Evolutionary conservation across 1,140 invertebrate species (phyloP), one percentile per base, ranked within the genome.

Genomic region (Caenorhabditis latens): DNA sequence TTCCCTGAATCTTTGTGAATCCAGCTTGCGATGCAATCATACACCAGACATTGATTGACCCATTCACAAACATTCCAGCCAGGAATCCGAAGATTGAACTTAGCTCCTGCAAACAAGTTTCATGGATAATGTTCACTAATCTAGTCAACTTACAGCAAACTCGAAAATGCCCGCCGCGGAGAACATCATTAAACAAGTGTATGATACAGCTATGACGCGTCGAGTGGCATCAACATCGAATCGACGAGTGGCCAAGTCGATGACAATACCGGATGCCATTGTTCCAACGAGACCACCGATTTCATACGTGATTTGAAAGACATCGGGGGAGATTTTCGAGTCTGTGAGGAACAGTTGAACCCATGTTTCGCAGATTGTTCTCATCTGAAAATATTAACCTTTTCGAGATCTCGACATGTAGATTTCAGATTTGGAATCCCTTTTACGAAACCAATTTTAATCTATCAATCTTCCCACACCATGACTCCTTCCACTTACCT

Each of bases 121-220:
- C 9, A 71, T n/a, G n/a, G n/a, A 40, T 71, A 16, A 71, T 7
- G 8, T 46, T 32, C 19, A 14, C 14, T 6, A n/a, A 24, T 32
- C 61, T 42, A 46, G 16, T 43, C 2, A 16, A 46, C 65, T 71
- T 42, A 71, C 71, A 42, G 71, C 71, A 24, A 79, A 79, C 21
- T 79, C 19, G 13, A 79, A 79, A 24, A 79, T 50, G 1, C 71
- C 71, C 4, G 71, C 71, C 1, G 71, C 71, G 0, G 71, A 79
- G 71, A 79, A 79, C 46, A 79, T 79, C 71, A 79, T 79, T 46
- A 79, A 24, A 42, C 71, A 79, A 13, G 71, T 79, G n/a, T 79
- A 79, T 3, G 71, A 79, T 9, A 79, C 71, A 13, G 71, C 71
- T 7, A 79, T 79, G 46, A 79, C 71, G 11, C 71, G 71, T 79